Evolutionary conservation across 2,113 vertebrate species (phyloP), one percentile per base, ranked within the genome.

Genomic region (Scatophagus argus): DNA sequence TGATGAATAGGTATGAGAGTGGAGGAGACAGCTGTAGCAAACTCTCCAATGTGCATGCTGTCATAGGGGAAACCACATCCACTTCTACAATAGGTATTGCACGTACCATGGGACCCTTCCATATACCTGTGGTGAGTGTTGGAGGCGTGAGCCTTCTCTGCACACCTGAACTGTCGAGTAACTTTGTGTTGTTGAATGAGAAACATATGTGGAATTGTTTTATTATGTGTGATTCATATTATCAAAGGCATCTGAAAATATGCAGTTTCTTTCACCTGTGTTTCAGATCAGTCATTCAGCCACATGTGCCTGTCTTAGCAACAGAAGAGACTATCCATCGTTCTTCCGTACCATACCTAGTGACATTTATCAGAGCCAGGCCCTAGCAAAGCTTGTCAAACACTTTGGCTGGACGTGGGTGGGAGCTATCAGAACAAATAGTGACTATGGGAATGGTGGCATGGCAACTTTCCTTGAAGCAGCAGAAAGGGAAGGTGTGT

Each of bases 281-380:
- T 84, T 74, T 74, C 88, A 95, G 95, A 91, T 95, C 74, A 95
- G 95, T 81, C 94, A 95, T 83, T 95, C 93, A 81, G 94, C 94
- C 51, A 94, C 94, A 2, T 95, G 94, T 87, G 94, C 93, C 23
- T 95, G 94, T 89, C 94, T 95, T 17, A 91, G 94, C 75, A 92
- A 95, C 82, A 94, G 93, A 82, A 92, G 76, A 75, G 88, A 94
- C 60, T 95, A 93, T 52, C 94, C 93, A 0, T 94, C 93, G 38
- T 95, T 95, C 79, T 95, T 95, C 44, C 89, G 95, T 78, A 95
- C 94, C 43, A 94, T 95, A 65, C 94, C 95, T 1, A 95, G 92
- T 88, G 94, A 95, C 74, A 72, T 92, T 55, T 91, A 94, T 34
- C 95, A 95, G 56, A 94, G 94, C 80, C 86, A 72, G 84, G 95